Percentiles rank a stretch among this genome's conserved stretches.
Conservation (phyloP, 2,888 invertebrate genomes). For the Tupiocoris notatus region DNA sequence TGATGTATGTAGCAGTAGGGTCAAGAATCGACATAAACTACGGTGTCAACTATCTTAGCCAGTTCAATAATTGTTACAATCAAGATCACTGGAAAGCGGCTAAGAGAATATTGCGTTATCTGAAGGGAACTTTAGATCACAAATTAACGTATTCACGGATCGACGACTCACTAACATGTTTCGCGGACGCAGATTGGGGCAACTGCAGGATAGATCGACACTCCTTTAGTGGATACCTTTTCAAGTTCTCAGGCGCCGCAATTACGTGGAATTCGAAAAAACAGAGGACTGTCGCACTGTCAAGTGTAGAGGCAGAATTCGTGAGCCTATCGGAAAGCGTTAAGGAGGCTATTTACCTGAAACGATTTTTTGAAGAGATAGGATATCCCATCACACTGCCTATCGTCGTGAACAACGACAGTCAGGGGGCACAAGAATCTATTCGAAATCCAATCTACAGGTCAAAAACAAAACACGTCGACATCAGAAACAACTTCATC, state of each 20-base stretch:
- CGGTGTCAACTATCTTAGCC: conserved; percentile 36
- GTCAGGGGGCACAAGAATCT: conserved; percentile 2
- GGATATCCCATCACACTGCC: background rate
- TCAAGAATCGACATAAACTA: conserved; percentile 35
- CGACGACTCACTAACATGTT: background rate
- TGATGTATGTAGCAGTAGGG: conserved; percentile 28
- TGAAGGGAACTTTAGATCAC: conserved; percentile 30
- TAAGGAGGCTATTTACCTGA: conserved; percentile 16
- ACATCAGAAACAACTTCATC: background rate
- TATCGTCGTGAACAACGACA: conserved; percentile 15
- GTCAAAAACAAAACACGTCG: background rate
- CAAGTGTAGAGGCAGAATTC: conserved; percentile 36
- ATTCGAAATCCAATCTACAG: conserved; percentile 8
- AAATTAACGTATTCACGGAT: conserved; percentile 20
- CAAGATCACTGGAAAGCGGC: conserved; percentile 41
- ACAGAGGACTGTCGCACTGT: conserved; percentile 31
- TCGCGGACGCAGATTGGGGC: conserved; percentile 38
- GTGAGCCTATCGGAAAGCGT: background rate
- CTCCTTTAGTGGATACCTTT: background rate
- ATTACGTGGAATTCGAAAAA: conserved; percentile 8
- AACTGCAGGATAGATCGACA: conserved; percentile 8
- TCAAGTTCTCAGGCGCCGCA: background rate
- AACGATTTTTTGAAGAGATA: background rate
- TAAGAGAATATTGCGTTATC: conserved; percentile 41
- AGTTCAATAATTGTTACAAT: conserved; percentile 22